A percentile compares a stretch with the other conserved stretches of the same genome.
Conservation (phyloP, 2,797 vertebrate genomes). For the Glyptemys insculpta region DNA sequence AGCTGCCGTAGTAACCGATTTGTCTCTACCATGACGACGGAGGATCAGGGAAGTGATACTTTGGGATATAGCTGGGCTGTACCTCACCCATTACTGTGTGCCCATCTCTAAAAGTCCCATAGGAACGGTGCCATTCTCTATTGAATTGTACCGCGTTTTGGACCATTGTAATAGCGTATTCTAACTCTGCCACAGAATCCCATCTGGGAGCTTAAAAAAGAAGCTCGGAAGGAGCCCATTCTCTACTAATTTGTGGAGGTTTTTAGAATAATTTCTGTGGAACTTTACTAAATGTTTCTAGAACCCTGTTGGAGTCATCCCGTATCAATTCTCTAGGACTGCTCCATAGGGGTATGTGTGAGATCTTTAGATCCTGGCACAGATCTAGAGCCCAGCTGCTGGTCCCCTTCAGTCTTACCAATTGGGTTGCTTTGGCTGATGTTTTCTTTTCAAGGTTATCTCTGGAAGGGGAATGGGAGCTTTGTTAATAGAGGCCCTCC, state of each 20-base stretch:
- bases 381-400: neutral
- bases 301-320: neutral
- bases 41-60: neutral
- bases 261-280: neutral
- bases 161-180: neutral
- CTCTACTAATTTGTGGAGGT: fast-evolving
- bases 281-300: neutral
- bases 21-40: fast-evolving
- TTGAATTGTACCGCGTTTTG: neutral
- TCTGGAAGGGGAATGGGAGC: fast-evolving
- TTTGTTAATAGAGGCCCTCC: fast-evolving
- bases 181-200: neutral
- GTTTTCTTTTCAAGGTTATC: neutral
- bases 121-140: neutral
- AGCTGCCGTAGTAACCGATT: neutral
- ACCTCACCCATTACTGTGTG: neutral
- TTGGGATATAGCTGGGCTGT: neutral
- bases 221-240: neutral
- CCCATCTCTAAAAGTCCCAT: neutral
- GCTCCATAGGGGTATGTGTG: neutral
- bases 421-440: neutral
- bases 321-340: neutral
- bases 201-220: neutral
- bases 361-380: neutral
- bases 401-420: fast-evolving